Evolutionary conservation across 2,113 vertebrate species (phyloP), one percentile per base, ranked within the genome.

Genomic region (Recurvirostra avosetta): DNA sequence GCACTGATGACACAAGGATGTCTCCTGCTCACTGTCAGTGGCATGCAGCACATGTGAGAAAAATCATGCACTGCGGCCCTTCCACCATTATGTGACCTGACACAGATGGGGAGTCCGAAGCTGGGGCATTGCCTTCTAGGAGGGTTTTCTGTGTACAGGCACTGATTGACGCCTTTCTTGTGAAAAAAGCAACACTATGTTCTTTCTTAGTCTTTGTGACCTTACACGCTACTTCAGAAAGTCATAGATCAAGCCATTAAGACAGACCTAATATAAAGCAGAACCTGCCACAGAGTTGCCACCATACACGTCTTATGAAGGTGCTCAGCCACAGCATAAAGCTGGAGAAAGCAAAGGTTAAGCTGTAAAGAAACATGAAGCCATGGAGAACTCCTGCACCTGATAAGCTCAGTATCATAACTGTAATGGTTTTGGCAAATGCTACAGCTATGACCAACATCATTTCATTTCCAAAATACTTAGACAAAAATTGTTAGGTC

Each of bases 51-150:
- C 61, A 58, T 61, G 10, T 23, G 25, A 71, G 41, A 52, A 21
- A n/a, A 36, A 66, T 18, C 2, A 47, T 11, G 6, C 2, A 9
- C n/a, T 26, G 20, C 12, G 41, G 4, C 12, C n/a, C 32, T 50
- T n/a, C 10, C 16, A 61, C 29, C 12, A 6, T 22, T 50, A n/a
- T 36, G 13, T 49, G 32, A 63, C 15, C 8, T 73, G 41, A 36
- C 14, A 67, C 3, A 27, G 3, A 5, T 12, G 3, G 12, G 29
- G 8, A 11, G 6, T 29, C 45, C 0, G 2, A 86, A 59, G n/a
- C 22, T 66, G 29, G 8, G 23, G 2, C 11, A 21, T 4, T 23
- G 14, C 7, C 26, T 55, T 45, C n/a, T 45, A 29, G 53, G 8
- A 58, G 11, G 27, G 4, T 12, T 1, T 5, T 30, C 53, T 49